These are phyloP conservation scores for Anabas testudineus DNA, from an alignment of 2,797 vertebrate genomes.

Conservation along the genomic window DNA sequence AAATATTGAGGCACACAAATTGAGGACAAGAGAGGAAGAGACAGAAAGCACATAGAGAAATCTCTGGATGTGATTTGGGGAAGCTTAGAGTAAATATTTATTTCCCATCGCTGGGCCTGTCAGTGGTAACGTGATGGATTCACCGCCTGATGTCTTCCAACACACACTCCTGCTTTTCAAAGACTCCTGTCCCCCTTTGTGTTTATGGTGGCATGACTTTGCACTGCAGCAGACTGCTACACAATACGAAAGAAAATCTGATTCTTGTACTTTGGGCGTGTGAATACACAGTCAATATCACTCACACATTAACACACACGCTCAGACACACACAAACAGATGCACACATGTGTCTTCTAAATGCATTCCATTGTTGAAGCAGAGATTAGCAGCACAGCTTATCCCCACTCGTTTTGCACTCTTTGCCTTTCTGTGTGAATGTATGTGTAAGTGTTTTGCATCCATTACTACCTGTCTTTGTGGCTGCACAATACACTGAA, in stretches of 20 bases:
- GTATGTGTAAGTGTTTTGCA: conserved; percentile 17
- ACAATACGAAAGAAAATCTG: conserved; percentile 70
- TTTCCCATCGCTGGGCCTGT: conserved; percentile 80
- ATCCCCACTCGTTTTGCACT: conserved; percentile 60
- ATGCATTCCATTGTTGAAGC: conserved; percentile 71
- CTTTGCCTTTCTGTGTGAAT: conserved; percentile 21
- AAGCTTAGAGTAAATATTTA: conserved; percentile 85
- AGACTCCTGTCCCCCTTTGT: conserved; percentile 58
- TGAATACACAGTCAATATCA: conserved; percentile 42
- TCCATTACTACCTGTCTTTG: conserved; percentile 41
- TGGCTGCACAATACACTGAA: conserved; percentile 29
- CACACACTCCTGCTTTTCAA: conserved; percentile 76
- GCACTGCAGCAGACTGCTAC: conserved; percentile 57
- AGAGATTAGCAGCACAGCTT: conserved; percentile 73
- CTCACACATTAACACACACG: conserved; percentile 24
- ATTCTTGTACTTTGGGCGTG: conserved; percentile 61
- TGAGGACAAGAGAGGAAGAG: conserved; percentile 45
- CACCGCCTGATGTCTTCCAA: conserved; percentile 76
- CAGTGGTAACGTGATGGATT: conserved; percentile 80
- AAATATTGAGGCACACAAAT: conserved; percentile 17
- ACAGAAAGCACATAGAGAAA: conserved; percentile 49
- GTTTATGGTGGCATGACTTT: conserved; percentile 74
- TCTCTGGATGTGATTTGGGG: conserved; percentile 83
- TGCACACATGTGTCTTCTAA: conserved; percentile 67
- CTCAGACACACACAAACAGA: conserved; percentile 38